A percentile compares a stretch with the other conserved stretches of the same genome.
Conservation (phyloP, 2,797 vertebrate species). For the Dicrostonyx torquatus region DNA sequence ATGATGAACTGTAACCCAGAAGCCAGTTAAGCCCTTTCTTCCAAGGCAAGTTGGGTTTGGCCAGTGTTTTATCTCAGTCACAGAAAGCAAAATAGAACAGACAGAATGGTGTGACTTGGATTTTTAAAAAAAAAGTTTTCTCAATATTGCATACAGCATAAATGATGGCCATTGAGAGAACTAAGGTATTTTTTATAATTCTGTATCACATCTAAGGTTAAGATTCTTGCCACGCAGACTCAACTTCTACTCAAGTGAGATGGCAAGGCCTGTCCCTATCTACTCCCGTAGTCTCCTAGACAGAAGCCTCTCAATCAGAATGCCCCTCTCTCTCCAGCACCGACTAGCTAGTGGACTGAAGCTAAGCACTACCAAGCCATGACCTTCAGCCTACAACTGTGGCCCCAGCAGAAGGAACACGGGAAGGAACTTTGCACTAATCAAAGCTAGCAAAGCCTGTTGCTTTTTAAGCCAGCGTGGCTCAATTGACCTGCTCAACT, state of each 20-base stretch:
- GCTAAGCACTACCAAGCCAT: background rate
- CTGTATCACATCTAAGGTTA: background rate
- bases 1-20: background rate
- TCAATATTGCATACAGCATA: background rate
- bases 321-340: background rate
- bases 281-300: background rate
- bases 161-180: background rate
- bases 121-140: background rate
- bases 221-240: background rate
- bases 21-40: background rate
- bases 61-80: background rate
- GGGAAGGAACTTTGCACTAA: background rate
- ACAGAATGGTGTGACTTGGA: background rate
- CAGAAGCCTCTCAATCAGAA: background rate
- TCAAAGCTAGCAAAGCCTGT: conserved; percentile 52
- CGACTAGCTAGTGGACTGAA: background rate
- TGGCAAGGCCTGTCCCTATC: background rate
- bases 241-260: background rate
- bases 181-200: background rate
- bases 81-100: background rate
- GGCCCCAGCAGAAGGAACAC: background rate
- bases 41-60: background rate
- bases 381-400: background rate
- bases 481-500: background rate
- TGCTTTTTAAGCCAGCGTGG: conserved; percentile 33